Evolutionary conservation across 2,797 vertebrate genomes (phyloP), one percentile per base, ranked within the genome.

Genomic region (Peromyscus nudipes): DNA sequence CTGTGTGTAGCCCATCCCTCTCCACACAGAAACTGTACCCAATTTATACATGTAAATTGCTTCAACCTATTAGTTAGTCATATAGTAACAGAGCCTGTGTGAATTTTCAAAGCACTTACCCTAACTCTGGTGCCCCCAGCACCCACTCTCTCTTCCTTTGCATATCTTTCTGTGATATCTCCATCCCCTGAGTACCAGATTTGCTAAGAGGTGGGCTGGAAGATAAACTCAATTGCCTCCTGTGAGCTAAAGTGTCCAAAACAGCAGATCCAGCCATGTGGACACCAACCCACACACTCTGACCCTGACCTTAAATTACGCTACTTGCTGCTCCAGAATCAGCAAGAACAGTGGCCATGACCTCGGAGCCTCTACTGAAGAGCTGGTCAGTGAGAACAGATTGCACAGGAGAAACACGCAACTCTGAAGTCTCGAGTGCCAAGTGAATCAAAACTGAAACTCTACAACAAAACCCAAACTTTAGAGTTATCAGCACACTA

Each of bases 401-500:
- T 0, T 13, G 64, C 5, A 2, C 57, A 65, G 43, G 27, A n/a
- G 8, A 80, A 88, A 57, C 52, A 37, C 31, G 55, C 31, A 62
- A 37, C 31, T 71, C 80, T 31, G 65, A 90, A 62, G 62, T 91
- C 89, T 79, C 31, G 5, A 64, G 67, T 55, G 67, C 64, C 65
- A 64, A 86, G 49, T 40, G 73, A 57, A 71, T 55, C 2, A 1
- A 67, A 80, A 52, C 16, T 60, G 0, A 85, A 79, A 93, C 52
- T 87, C n/a, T 8, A 21, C 57, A 95, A 80, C 43, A 69, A 92
- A 96, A 43, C 60, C 29, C 8, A 57, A 69, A 75, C 55, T 93
- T 9, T 1, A 11, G 67, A 65, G 76, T 94, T 85, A 95, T 90
- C 65, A 43, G 65, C 7, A 27, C 80, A 31, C 60, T 34, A 2